Base-by-base conservation (phyloP, 2,888 invertebrate genomes). In the Geotrupes spiniger region DNA sequence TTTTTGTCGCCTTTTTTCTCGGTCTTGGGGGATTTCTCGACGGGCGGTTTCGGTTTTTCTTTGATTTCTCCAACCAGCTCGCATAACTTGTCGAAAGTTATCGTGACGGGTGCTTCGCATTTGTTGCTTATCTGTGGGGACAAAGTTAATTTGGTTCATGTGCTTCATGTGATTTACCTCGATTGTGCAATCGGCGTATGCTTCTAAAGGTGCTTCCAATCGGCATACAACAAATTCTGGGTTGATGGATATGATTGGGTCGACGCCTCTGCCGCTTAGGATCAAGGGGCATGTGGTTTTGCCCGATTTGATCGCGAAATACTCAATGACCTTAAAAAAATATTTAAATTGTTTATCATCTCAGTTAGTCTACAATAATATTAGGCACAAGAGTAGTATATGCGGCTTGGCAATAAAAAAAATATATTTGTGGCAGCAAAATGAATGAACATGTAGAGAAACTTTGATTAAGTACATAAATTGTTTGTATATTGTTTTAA, bases 171-270 rank as follows among this genome's bases (percentile, higher is more conserved):
- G n/a, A 16, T 33, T 49, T 49, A 62, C 61, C 31, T 62, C 57
- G n/a, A 63, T 41, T 4, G 49, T 15, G 6, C 53, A 55, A 9
- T 62, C 59, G 1, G 52, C 42, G 21, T 42, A 46, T 5, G 44
- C 49, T 6, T 56, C 56, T 6, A 6, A 36, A 10, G 44, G 49
- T 1, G 54, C 53, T 41, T 52, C 42, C 8, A 63, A 9, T 12
- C 62, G 51, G 31, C 59, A 51, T 0, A 64, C 58, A 5, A 56
- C 31, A 36, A 61, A 61, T 1, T 59, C 51, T 1, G 63, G 63
- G 1, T 46, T 45, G 36, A 63, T 45, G 6, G 21, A 41, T 17
- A 61, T 21, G 5, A 52, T 43, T 1, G 52, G 36, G 4, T 33
- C 17, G 2, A 60, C 50, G 1, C 60, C 61, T 52, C 55, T 52